These are phyloP conservation scores for Drosophila koepferae DNA, from an alignment of 2,888 invertebrate genomes.

Conservation along the genomic window DNA sequence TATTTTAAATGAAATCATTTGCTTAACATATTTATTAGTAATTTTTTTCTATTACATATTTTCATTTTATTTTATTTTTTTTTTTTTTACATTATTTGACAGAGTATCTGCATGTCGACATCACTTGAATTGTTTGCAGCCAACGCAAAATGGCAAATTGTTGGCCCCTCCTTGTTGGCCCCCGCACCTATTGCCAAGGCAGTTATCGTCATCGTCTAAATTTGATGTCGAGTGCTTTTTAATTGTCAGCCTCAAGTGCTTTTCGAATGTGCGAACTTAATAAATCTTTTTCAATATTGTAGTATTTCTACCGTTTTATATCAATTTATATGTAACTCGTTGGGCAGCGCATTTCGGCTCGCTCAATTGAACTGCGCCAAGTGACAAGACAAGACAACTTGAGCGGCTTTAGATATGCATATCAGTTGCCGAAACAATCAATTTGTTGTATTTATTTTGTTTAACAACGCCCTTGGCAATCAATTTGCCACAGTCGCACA, in stretches of 20 bases:
- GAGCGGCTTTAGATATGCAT: conserved; percentile 63
- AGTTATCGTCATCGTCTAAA: conserved; percentile 32
- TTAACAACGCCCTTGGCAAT: conserved; percentile 60
- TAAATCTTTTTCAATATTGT: conserved; percentile 67
- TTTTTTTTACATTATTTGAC: background rate
- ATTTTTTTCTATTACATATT: no score
- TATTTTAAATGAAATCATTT: background rate
- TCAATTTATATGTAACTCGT: background rate
- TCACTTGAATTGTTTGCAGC: background rate
- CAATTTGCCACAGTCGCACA: conserved; percentile 44
- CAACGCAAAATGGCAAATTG: conserved; percentile 33
- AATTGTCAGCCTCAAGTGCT: conserved; percentile 78
- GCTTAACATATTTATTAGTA: background rate
- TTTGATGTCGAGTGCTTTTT: conserved; percentile 71
- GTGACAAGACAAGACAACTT: conserved; percentile 65
- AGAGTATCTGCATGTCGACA: background rate
- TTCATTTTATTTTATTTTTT: no score
- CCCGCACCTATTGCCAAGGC: conserved; percentile 1
- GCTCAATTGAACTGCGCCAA: conserved; percentile 62
- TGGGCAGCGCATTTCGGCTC: conserved; percentile 32
- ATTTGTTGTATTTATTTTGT: conserved; percentile 41
- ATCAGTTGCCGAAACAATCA: conserved; percentile 60
- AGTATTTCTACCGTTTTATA: conserved; percentile 30
- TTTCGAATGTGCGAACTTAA: conserved; percentile 77
- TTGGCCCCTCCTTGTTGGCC: background rate